Evolutionary conservation across 2,888 invertebrate genomes (phyloP).

Genomic region (Papilio protenor): DNA sequence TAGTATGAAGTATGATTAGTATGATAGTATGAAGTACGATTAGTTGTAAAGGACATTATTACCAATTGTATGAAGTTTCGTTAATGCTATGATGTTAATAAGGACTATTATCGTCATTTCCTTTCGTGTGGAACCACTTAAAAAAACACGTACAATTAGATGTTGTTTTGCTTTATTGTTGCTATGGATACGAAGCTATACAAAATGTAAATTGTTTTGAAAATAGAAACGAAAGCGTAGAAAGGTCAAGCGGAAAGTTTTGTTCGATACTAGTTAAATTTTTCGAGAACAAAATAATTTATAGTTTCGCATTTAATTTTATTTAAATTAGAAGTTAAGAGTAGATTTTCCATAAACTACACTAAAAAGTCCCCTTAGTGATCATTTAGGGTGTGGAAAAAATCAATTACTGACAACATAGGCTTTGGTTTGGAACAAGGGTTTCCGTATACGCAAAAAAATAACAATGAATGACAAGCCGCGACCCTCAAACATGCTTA

Average conservation of each 20-base stretch:
- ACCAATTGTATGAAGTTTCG: neutral
- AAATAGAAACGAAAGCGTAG: conserved; percentile 21
- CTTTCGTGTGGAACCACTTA: conserved; percentile 24
- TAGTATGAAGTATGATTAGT: no score
- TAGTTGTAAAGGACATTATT: neutral
- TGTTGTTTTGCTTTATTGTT: conserved; percentile 43
- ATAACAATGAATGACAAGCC: neutral
- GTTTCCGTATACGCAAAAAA: neutral
- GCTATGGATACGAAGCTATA: conserved; percentile 50
- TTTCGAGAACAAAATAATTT: neutral
- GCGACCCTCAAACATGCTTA: conserved; percentile 12
- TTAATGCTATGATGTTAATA: neutral
- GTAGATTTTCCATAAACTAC: no score
- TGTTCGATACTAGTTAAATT: neutral
- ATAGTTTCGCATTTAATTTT: neutral
- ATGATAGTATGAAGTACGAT: no score
- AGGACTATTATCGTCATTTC: conserved; percentile 19
- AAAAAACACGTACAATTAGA: conserved; percentile 42
- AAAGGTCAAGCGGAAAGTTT: conserved; percentile 30
- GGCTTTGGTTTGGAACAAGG: no score
- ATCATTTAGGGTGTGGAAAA: no score
- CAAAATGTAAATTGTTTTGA: conserved; percentile 31
- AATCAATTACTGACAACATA: no score
- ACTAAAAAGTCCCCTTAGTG: no score
- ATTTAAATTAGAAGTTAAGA: no score